Conservation (phyloP, 2,113 vertebrate genomes). For the Macrotis lagotis region DNA sequence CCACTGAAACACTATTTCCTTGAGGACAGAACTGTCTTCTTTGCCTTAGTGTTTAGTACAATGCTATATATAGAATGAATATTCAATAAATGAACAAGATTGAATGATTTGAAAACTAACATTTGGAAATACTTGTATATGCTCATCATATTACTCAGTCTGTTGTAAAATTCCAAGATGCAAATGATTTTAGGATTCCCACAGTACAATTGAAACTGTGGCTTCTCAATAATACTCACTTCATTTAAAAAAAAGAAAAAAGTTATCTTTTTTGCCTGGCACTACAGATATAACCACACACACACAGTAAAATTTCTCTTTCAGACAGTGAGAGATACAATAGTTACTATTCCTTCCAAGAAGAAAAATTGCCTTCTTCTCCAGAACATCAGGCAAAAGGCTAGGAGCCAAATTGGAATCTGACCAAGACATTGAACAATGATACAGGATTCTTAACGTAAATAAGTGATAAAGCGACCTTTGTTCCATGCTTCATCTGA, state of each 20-base stretch:
- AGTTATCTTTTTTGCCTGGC: background rate
- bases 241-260: background rate
- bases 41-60: background rate
- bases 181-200: background rate
- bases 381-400: background rate
- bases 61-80: background rate
- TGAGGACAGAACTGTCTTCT: too few relatives aligned
- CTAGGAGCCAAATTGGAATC: background rate
- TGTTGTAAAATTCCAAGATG: background rate
- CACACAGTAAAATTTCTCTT: background rate
- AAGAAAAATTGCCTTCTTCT: background rate
- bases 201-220: background rate
- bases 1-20: background rate
- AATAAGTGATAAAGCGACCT: background rate
- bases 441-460: background rate
- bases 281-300: background rate
- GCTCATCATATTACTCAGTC: background rate
- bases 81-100: background rate
- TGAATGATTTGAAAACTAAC: background rate
- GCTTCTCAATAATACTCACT: background rate
- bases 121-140: background rate
- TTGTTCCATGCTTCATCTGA: background rate
- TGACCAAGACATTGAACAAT: background rate
- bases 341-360: background rate
- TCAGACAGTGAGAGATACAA: background rate